Percentiles rank a stretch among this genome's conserved stretches.
These are phyloP conservation scores for Idaea biselata DNA, from an alignment of 2,888 invertebrate species.

Conservation along the genomic window DNA sequence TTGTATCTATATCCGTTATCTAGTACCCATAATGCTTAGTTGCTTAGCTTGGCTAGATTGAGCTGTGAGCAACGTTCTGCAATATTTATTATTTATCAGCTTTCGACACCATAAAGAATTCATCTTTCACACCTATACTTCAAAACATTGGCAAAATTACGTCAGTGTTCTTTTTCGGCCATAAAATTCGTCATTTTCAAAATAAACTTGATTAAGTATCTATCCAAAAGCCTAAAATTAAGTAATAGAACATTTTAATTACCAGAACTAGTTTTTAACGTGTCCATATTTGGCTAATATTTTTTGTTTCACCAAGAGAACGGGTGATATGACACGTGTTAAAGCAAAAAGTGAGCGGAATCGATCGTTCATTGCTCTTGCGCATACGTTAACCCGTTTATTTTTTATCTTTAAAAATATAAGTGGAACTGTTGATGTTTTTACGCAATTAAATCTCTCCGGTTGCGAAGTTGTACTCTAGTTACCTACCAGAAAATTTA, in stretches of 20 bases:
- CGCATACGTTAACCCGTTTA: constrained; percentile 18
- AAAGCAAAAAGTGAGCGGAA: constrained; percentile 40
- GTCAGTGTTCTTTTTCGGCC: not conserved
- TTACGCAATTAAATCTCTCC: constrained; percentile 29
- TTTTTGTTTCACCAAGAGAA: constrained; percentile 24
- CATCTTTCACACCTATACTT: no score
- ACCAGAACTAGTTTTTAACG: not conserved
- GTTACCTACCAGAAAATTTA: constrained; percentile 1
- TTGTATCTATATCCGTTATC: no score
- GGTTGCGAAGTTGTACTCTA: constrained; percentile 3
- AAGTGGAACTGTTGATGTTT: constrained; percentile 12
- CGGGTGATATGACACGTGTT: constrained; percentile 27
- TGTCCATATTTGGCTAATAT: not conserved
- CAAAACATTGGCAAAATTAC: no score
- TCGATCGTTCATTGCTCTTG: constrained; percentile 36
- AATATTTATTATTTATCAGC: no score
- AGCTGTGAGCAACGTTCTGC: no score
- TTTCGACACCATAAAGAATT: no score
- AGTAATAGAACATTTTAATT: not conserved
- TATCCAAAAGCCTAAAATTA: not conserved
- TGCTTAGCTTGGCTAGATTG: no score
- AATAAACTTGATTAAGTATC: not conserved
- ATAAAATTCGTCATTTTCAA: not conserved
- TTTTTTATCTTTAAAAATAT: constrained; percentile 8
- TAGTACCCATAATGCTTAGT: no score